These are phyloP conservation scores for Brenthis daphne DNA, from an alignment of 2,888 invertebrate species.

Conservation along the genomic window DNA sequence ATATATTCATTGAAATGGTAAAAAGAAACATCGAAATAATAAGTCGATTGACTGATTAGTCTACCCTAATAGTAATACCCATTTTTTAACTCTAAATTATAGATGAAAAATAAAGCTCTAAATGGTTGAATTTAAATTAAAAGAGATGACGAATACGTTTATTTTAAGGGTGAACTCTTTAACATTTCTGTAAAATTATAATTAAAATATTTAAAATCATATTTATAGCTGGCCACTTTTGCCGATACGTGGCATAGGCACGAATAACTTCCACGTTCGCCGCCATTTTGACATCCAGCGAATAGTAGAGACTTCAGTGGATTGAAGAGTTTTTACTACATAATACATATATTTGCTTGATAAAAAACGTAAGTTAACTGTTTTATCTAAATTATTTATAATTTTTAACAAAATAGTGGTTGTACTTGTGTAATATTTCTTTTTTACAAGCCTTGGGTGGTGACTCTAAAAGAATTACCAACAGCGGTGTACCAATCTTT, in stretches of 20 bases:
- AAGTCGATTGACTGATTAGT: no score
- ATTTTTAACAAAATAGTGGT: conserved; percentile 27
- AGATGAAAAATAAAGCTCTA: no score
- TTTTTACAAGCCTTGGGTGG: conserved; percentile 68
- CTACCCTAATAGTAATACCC: no score
- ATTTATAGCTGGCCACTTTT: conserved; percentile 75
- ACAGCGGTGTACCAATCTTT: conserved; percentile 80
- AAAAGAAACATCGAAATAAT: no score
- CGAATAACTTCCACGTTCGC: conserved; percentile 90
- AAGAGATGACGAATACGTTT: no score
- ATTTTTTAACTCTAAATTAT: no score
- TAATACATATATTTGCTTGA: conserved; percentile 79
- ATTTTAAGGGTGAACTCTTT: background rate
- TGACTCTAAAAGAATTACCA: conserved; percentile 74
- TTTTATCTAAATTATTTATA: conserved; percentile 27
- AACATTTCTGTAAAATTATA: background rate
- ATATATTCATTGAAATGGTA: no score
- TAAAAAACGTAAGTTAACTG: conserved; percentile 76
- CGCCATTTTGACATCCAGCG: conserved; percentile 91
- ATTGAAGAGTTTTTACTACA: conserved; percentile 86
- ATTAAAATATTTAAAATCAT: conserved; percentile 25
- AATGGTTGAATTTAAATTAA: no score
- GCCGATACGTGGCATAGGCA: conserved; percentile 91
- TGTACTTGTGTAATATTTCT: conserved; percentile 27
- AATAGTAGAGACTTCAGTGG: conserved; percentile 86